phyloP scores from a whole-genome alignment of 1,140 invertebrate genomes.

The Pomacea maculata region DNA sequence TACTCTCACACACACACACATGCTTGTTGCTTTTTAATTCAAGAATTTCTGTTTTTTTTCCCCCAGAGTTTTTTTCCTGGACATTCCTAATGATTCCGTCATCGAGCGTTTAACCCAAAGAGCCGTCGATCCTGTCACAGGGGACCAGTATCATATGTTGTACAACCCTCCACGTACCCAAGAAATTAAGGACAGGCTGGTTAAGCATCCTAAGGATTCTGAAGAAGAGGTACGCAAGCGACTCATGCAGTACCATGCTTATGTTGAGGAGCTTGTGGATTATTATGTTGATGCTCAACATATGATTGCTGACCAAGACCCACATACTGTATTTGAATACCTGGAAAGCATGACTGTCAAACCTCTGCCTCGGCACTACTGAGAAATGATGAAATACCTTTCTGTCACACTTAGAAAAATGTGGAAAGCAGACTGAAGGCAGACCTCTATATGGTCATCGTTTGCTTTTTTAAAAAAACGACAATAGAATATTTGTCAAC shows the following conservation, averaged over 20 bases:
- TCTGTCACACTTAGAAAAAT: no score
- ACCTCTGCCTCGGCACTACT: conserved; percentile 54
- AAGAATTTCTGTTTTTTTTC: conserved; percentile 5
- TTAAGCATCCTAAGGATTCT: conserved; percentile 47
- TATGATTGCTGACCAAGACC: conserved; percentile 65
- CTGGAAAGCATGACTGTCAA: conserved; percentile 65
- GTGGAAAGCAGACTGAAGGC: no score
- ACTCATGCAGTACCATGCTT: conserved; percentile 57
- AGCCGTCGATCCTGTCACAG: conserved; percentile 63
- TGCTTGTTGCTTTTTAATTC: not conserved
- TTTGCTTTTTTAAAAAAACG: no score
- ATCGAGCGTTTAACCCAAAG: conserved; percentile 62
- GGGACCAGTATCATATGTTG: conserved; percentile 64
- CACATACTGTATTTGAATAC: conserved; percentile 66
- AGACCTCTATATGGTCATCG: no score
- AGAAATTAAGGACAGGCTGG: conserved; percentile 61
- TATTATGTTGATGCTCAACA: conserved; percentile 61
- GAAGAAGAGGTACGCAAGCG: conserved; percentile 52
- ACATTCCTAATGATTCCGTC: conserved; percentile 63
- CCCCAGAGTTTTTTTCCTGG: conserved; percentile 65
- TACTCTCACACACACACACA: not conserved
- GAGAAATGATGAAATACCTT: not conserved
- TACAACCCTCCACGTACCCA: conserved; percentile 64
- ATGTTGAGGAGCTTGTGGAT: conserved; percentile 60
- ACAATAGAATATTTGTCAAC: no score